Conservation (phyloP, 2,113 vertebrate species). For the Dicentrarchus labrax region DNA sequence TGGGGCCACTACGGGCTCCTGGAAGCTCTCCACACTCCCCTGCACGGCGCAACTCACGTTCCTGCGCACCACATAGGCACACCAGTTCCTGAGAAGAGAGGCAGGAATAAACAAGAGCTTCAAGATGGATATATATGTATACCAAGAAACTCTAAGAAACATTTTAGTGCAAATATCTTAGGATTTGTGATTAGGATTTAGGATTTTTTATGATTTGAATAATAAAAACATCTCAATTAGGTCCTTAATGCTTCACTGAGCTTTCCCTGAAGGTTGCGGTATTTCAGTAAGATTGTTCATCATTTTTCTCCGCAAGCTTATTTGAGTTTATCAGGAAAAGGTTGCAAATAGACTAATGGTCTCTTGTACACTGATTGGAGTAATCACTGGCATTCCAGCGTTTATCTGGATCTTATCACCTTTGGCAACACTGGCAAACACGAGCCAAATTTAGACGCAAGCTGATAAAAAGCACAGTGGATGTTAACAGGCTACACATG, state of each 20-base stretch:
- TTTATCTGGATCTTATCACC: constrained; percentile 68
- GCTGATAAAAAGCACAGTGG: constrained; percentile 45
- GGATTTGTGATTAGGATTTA: neutral
- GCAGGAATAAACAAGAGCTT: constrained; percentile 20
- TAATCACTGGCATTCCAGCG: constrained; percentile 54
- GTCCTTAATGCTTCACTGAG: constrained; percentile 2
- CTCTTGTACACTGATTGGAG: constrained; percentile 3
- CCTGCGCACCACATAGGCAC: constrained; percentile 94
- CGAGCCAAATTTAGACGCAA: constrained; percentile 50
- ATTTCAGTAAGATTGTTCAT: neutral
- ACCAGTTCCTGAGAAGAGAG: constrained; percentile 91
- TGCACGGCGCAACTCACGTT: constrained; percentile 96
- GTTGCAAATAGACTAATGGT: constrained; percentile 2
- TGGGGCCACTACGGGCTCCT: constrained; percentile 89
- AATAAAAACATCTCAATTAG: constrained; percentile 16
- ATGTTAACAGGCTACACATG: neutral
- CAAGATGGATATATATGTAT: neutral
- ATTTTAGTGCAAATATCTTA: neutral
- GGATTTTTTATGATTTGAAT: neutral
- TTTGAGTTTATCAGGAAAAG: constrained; percentile 22
- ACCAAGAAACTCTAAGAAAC: neutral
- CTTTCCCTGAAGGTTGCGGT: neutral
- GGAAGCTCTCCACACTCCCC: constrained; percentile 90
- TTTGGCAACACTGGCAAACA: constrained; percentile 28
- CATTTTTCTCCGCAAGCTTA: neutral